Percentiles rank a stretch among this genome's conserved stretches.
Conservation (phyloP, 2,113 vertebrate species). For the Fulmarus glacialis region DNA sequence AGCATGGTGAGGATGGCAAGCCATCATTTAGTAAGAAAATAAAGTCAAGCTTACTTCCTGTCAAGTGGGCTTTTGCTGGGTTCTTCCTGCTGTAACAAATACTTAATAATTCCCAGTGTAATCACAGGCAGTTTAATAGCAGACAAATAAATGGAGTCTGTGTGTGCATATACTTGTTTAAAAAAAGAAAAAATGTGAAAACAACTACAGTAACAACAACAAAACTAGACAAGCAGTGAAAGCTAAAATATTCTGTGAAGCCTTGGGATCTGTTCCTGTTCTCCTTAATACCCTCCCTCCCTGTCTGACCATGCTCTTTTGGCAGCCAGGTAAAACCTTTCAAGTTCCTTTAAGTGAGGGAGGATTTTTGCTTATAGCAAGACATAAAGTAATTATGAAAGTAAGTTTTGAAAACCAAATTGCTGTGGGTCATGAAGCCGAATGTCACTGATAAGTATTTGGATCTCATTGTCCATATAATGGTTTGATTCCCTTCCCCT, state of each 20-base stretch:
- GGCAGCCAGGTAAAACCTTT: constrained; percentile 43
- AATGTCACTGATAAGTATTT: background rate
- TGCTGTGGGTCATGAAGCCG: background rate
- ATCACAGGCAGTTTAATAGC: background rate
- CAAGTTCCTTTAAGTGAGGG: background rate
- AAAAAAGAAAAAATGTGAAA: background rate
- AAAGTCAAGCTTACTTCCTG: background rate
- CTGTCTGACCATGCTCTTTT: background rate
- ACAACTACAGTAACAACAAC: background rate
- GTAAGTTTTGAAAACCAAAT: background rate
- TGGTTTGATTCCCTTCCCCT: background rate
- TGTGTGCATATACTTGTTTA: background rate
- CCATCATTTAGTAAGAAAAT: background rate
- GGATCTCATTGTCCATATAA: background rate
- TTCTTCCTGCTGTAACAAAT: background rate
- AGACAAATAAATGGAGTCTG: background rate
- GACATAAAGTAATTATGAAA: background rate
- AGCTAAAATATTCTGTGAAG: constrained; percentile 29
- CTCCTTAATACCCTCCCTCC: background rate
- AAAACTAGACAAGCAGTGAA: constrained; percentile 9
- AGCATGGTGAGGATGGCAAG: background rate
- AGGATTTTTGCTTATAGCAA: background rate
- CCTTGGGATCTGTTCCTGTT: background rate
- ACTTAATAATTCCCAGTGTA: background rate
- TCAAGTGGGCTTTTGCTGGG: background rate